Conservation (phyloP, 2,113 vertebrate species). For the Halcyon malimbica region DNA sequence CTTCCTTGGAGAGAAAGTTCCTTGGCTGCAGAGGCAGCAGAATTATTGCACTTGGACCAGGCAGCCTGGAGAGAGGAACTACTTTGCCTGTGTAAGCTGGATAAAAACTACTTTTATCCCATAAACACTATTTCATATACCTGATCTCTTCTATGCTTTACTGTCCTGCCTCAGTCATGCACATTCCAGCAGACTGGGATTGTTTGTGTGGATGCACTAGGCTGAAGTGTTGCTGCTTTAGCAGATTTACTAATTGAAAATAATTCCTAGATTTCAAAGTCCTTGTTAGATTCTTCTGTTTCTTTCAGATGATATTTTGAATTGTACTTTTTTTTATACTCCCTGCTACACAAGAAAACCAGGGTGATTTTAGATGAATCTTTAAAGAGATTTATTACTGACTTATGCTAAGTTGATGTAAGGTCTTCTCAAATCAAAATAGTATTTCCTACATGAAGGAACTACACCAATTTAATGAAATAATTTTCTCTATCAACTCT, state of each 20-base stretch:
- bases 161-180: accelerated
- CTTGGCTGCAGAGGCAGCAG: neutral
- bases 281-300: neutral
- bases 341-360: neutral
- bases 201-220: accelerated
- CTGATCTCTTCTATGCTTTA: neutral
- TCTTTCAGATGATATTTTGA: neutral
- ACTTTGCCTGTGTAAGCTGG: neutral
- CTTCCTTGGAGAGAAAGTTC: neutral
- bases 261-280: neutral
- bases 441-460: neutral
- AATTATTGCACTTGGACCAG: neutral
- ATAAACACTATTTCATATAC: neutral
- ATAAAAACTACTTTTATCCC: neutral
- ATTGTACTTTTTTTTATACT: neutral
- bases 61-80: neutral
- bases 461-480: neutral
- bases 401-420: neutral
- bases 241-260: neutral
- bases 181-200: neutral
- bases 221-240: neutral
- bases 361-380: neutral
- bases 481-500: neutral
- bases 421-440: neutral
- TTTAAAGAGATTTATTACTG: neutral